Evolutionary conservation across 2,888 invertebrate genomes (phyloP), one percentile per base, ranked within the genome.

Genomic region (Muscina levida): DNA sequence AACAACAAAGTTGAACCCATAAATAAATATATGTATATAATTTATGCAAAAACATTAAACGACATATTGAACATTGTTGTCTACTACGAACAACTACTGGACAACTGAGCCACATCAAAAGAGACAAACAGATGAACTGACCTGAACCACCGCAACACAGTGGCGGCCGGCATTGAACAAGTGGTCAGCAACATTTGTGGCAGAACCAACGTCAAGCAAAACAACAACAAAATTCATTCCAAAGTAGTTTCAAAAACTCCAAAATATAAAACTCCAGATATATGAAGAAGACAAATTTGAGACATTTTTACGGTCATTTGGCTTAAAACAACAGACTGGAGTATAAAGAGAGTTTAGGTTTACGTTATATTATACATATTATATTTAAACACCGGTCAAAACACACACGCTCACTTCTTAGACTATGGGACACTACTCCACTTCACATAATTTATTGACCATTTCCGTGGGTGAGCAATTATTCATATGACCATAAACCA

Each of bases 401-500:
- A 77, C 77, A 80, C 56, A 24, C 57, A 26, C 26, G n/a, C 15
- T 15, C 17, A 6, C 6, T 15, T 13, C 15, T 3, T 2, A 57
- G n/a, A n/a, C 3, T 71, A 77, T 73, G 67, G 19, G 56, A 48
- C 71, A 74, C 22, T 74, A 10, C 37, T 37, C 26, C 31, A 57
- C 31, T 57, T 48, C 82, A 78, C 8, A 37, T 86, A 84, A 86
- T 85, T 86, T 86, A 86, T 86, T 85, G 84, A 85, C 84, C 83
- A 79, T 84, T 84, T 85, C 84, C 85, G 83, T 84, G 84, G 81
- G 83, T 79, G 85, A 84, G 74, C 83, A 85, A 85, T 86, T 84
- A 85, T 85, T 85, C 83, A 85, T 82, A 51, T 70, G 48, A 53
- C 37, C 37, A 56, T 4, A 5, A 24, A 56, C 26, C 56, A 26